These are phyloP conservation scores for Hyles vespertilio DNA, from an alignment of 1,140 invertebrate species.

Conservation along the genomic window DNA sequence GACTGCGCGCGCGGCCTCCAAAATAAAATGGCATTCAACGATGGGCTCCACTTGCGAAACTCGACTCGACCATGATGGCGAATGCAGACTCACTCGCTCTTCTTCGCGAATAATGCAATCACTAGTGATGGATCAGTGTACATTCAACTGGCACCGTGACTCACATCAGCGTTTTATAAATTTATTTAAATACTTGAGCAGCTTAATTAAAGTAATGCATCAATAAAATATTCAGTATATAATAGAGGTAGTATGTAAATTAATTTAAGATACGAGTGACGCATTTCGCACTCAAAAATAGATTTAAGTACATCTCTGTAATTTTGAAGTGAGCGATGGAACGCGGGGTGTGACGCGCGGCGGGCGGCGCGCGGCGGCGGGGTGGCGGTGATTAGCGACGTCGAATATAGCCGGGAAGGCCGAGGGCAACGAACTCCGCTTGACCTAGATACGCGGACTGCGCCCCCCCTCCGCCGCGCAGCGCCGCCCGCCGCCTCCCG, in stretches of 20 bases:
- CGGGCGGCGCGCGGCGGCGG: conserved; percentile 21
- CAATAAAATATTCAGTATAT: too few species aligned
- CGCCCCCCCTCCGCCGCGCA: conserved; percentile 28
- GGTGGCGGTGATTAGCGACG: conserved; percentile 56
- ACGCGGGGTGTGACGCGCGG: conserved; percentile 9
- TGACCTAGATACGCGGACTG: conserved; percentile 65
- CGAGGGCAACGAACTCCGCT: conserved; percentile 74
- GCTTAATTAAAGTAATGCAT: too few species aligned
- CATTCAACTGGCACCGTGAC: neutral
- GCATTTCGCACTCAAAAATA: conserved; percentile 9
- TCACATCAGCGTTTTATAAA: too few species aligned
- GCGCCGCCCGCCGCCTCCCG: conserved; percentile 23
- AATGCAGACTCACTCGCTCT: conserved; percentile 34
- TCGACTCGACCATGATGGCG: conserved; percentile 49
- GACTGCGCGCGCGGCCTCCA: conserved; percentile 62
- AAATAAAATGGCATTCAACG: conserved; percentile 74
- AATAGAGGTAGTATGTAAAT: too few species aligned
- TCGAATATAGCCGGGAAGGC: conserved; percentile 75
- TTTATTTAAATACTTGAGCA: too few species aligned
- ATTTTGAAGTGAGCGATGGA: conserved; percentile 9
- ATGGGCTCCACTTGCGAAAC: conserved; percentile 72
- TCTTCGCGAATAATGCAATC: conserved; percentile 51
- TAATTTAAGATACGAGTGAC: neutral
- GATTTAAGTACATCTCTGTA: conserved; percentile 26
- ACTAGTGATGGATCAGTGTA: conserved; percentile 30